These are phyloP conservation scores for Coreoperca whiteheadi DNA, from an alignment of 2,113 vertebrate genomes.

Conservation along the genomic window DNA sequence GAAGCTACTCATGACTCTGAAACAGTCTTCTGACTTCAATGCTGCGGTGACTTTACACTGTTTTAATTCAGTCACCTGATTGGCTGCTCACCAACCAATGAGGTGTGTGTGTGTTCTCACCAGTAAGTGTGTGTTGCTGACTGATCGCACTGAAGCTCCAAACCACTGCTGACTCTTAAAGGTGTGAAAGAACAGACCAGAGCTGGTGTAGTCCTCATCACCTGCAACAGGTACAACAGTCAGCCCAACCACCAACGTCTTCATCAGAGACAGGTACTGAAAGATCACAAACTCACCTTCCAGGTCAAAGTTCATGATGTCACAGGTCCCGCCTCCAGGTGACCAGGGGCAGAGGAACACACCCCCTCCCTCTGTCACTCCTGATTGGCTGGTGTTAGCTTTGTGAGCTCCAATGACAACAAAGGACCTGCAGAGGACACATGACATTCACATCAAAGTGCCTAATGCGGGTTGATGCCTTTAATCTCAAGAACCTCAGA, in stretches of 20 bases:
- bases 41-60: background rate
- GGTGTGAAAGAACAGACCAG: background rate
- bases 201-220: background rate
- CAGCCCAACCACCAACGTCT: no score
- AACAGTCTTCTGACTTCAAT: no score
- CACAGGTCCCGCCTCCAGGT: background rate
- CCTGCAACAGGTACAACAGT: conserved; percentile 2
- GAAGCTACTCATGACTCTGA: no score
- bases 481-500: background rate
- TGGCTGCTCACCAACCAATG: no score
- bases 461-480: no score
- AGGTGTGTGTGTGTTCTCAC: conserved; percentile 10
- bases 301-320: conserved; percentile 29
- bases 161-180: conserved; percentile 50
- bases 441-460: background rate
- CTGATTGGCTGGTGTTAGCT: conserved; percentile 48
- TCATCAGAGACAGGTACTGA: background rate
- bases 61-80: no score
- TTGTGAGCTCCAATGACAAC: conserved; percentile 45
- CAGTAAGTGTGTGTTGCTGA: conserved; percentile 18
- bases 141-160: conserved; percentile 25
- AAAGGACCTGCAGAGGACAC: conserved; percentile 12
- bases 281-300: conserved; percentile 8
- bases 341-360: conserved; percentile 45
- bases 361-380: conserved; percentile 30